Percentiles rank a stretch among this genome's conserved stretches.
Evolutionary conservation across 2,888 invertebrate genomes (phyloP).

Genomic region (Panopea generosa): DNA sequence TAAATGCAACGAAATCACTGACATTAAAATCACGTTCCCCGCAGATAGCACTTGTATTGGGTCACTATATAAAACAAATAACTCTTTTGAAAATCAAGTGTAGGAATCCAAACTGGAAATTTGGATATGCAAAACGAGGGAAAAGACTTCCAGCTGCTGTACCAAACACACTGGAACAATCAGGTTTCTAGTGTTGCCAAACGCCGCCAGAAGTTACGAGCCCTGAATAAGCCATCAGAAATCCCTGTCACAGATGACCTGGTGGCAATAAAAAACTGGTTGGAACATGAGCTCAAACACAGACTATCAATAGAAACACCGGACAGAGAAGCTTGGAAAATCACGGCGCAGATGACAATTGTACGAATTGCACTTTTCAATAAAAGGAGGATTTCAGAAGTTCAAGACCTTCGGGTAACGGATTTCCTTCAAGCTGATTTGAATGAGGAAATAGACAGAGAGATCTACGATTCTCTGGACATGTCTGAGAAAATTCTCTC

Average conservation of each 20-base stretch:
- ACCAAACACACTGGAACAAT: constrained; percentile 31
- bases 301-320: not conserved
- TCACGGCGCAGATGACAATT: constrained; percentile 2
- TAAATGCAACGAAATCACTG: constrained; percentile 10
- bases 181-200: constrained; percentile 31
- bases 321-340: not conserved
- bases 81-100: constrained; percentile 20
- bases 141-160: constrained; percentile 8
- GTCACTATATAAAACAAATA: constrained; percentile 32
- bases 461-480: constrained; percentile 8
- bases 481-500: not conserved
- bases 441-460: constrained; percentile 1
- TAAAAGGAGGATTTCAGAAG: constrained; percentile 20
- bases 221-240: constrained; percentile 2
- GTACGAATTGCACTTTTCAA: constrained; percentile 11
- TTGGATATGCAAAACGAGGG: not conserved
- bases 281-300: not conserved
- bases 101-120: not conserved
- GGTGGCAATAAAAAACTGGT: no score
- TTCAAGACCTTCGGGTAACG: constrained; percentile 5
- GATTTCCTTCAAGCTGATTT: not conserved
- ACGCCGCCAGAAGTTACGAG: constrained; percentile 15
- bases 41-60: constrained; percentile 21
- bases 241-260: not conserved
- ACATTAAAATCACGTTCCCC: constrained; percentile 9